A percentile compares a stretch with the other conserved stretches of the same genome.
Evolutionary conservation across 2,113 vertebrate species (phyloP).

Genomic region (Heloderma charlesbogerti): DNA sequence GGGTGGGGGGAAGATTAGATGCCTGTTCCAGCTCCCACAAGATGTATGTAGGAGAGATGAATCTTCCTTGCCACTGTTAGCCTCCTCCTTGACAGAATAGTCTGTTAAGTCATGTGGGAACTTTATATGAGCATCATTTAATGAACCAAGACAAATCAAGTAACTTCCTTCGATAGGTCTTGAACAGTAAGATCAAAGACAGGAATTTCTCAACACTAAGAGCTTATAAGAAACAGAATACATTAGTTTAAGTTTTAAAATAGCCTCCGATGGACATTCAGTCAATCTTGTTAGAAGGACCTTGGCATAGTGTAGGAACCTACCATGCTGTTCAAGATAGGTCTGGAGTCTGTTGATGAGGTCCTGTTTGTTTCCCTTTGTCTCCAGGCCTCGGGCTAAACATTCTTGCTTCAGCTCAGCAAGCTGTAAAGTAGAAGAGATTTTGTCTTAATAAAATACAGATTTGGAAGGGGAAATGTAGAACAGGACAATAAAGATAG

Average conservation of each 20-base stretch:
- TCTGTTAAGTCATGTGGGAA: neutral
- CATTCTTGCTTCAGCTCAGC: conserved; percentile 93
- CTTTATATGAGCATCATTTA: neutral
- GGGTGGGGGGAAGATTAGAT: too few relatives aligned
- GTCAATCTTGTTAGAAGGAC: neutral
- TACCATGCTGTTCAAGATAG: conserved; percentile 92
- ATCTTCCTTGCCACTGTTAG: neutral
- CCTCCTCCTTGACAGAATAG: neutral
- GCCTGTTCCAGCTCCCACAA: neutral
- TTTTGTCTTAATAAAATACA: conserved; percentile 39
- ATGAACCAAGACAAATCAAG: neutral
- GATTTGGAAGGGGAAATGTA: conserved; percentile 6
- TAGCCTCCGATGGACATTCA: neutral
- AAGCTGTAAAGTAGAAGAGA: conserved; percentile 73
- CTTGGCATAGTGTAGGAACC: conserved; percentile 37
- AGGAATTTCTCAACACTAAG: neutral
- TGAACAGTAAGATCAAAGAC: neutral
- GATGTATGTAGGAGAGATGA: neutral
- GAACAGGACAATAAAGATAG: neutral
- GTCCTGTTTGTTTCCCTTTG: conserved; percentile 93
- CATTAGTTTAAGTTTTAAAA: neutral
- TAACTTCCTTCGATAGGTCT: neutral
- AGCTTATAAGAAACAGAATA: neutral
- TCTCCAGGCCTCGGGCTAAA: conserved; percentile 87
- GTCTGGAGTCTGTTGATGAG: conserved; percentile 89